These are phyloP conservation scores for Physeter macrocephalus DNA, from an alignment of 2,113 vertebrate genomes.

Conservation along the genomic window DNA sequence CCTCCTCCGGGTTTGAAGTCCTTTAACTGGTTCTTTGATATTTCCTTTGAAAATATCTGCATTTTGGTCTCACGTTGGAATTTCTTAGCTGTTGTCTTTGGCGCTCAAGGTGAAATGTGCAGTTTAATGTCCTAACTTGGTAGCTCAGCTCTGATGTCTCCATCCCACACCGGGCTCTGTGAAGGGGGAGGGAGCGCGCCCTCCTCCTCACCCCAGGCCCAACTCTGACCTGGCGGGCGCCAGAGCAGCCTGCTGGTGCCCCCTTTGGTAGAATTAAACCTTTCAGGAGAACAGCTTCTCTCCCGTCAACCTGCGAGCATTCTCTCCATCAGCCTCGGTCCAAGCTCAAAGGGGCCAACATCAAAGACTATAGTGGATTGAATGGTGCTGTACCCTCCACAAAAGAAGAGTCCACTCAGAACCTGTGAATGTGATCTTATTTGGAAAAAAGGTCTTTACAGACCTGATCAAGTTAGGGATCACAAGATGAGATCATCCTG, in stretches of 20 bases:
- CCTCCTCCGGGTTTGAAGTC: slow-evolving; percentile 30
- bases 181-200: fast-evolving
- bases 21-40: slow-evolving; percentile 52
- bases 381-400: background rate
- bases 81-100: slow-evolving; percentile 12
- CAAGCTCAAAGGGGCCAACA: background rate
- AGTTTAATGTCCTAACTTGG: background rate
- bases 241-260: background rate
- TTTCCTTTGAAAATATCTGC: slow-evolving; percentile 48
- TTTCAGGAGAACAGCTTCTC: background rate
- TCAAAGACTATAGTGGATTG: background rate
- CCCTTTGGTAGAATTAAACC: background rate
- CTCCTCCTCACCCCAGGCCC: background rate
- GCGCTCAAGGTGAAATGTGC: background rate
- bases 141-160: background rate
- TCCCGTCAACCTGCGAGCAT: background rate
- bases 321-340: background rate
- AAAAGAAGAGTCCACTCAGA: background rate
- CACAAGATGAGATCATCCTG: background rate
- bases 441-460: background rate
- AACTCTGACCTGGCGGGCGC: background rate
- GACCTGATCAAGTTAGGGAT: background rate
- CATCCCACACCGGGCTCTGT: background rate
- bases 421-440: background rate
- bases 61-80: slow-evolving; percentile 18